phyloP scores from a whole-genome alignment of 1,140 invertebrate genomes.

The Drosophila fuyamai region DNA sequence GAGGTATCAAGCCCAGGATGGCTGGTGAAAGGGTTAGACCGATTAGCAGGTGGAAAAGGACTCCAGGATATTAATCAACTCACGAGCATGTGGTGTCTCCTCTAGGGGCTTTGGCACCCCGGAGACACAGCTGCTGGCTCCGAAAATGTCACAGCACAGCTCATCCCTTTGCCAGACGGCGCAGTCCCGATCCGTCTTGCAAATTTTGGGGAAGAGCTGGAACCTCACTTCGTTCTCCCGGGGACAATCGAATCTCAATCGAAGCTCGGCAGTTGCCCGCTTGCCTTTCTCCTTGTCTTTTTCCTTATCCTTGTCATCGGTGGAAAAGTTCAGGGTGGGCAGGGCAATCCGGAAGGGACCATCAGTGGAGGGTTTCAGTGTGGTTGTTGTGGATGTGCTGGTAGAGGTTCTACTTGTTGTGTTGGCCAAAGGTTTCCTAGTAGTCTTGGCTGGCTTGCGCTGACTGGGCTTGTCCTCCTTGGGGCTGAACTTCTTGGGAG shows the following conservation, averaged over 20 bases:
- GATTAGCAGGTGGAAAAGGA: neutral
- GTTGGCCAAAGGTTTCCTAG: constrained; percentile 40
- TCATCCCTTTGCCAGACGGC: constrained; percentile 85
- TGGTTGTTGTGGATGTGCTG: constrained; percentile 66
- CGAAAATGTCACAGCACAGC: constrained; percentile 86
- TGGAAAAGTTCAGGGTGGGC: constrained; percentile 78
- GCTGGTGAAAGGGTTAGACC: constrained; percentile 81
- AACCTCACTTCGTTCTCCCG: constrained; percentile 85
- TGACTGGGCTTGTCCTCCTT: constrained; percentile 84
- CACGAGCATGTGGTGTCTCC: constrained; percentile 86
- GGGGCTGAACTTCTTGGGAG: constrained; percentile 85
- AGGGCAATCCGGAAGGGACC: constrained; percentile 80
- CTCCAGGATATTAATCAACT: constrained; percentile 40
- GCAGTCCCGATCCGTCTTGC: constrained; percentile 86
- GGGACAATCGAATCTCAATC: constrained; percentile 85
- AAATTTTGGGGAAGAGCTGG: constrained; percentile 86
- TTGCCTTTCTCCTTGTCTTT: constrained; percentile 78
- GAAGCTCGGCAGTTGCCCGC: constrained; percentile 54
- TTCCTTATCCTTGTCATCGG: constrained; percentile 54
- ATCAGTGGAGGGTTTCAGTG: constrained; percentile 55
- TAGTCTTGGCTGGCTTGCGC: constrained; percentile 64
- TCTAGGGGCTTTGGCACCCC: constrained; percentile 86
- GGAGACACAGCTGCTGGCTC: constrained; percentile 86
- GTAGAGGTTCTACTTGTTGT: neutral
- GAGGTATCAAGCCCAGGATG: constrained; percentile 87